Conservation (phyloP, 2,113 vertebrate genomes). For the Ctenomys sociabilis region DNA sequence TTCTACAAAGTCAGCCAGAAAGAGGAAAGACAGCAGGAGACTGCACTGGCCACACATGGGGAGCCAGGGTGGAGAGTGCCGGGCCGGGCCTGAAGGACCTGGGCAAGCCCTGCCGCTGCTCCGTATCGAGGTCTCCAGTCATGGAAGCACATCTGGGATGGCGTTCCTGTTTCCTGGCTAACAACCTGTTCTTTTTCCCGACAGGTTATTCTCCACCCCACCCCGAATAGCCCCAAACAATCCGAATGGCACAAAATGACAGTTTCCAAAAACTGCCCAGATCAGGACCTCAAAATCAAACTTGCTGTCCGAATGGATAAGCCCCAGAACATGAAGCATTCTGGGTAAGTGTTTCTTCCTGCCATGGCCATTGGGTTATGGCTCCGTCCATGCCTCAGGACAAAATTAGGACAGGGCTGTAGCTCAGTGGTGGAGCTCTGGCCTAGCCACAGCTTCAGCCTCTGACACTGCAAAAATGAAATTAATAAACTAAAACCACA, state of each 20-base stretch:
- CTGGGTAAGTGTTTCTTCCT: constrained; percentile 90
- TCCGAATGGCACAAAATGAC: constrained; percentile 98
- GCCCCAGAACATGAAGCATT: constrained; percentile 99
- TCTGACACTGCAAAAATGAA: background rate
- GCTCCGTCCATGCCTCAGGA: background rate
- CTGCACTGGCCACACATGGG: background rate
- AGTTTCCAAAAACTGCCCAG: constrained; percentile 96
- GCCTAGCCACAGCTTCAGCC: background rate
- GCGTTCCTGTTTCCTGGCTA: background rate
- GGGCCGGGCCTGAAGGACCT: too few species aligned
- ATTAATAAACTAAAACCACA: background rate
- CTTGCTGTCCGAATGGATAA: constrained; percentile 99
- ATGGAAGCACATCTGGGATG: background rate
- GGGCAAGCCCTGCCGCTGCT: background rate
- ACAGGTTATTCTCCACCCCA: constrained; percentile 98
- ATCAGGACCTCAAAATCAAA: constrained; percentile 97
- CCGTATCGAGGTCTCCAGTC: background rate
- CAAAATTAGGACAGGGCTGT: background rate
- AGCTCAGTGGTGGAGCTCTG: background rate
- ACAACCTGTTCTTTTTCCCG: constrained; percentile 52
- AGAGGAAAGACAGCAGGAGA: background rate
- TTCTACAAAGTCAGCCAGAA: background rate
- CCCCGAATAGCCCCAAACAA: constrained; percentile 98
- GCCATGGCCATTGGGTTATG: background rate
- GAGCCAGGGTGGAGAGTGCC: accelerated